These are phyloP conservation scores for Oreochromis grahami DNA, from an alignment of 2,797 vertebrate genomes.

Conservation along the genomic window DNA sequence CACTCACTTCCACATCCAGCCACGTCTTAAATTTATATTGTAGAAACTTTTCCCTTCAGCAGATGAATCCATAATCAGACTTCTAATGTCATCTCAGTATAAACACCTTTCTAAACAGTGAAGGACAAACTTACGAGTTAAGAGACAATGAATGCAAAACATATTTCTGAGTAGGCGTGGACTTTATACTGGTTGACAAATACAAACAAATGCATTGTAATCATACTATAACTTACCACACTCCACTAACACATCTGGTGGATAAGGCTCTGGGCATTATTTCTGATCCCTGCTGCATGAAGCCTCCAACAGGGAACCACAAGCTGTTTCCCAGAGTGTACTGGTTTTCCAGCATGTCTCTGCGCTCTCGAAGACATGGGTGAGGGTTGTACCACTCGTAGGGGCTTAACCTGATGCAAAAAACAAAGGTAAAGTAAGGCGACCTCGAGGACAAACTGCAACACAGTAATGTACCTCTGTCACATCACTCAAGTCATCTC, in stretches of 20 bases:
- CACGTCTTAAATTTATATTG: background rate
- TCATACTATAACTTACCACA: constrained; percentile 82
- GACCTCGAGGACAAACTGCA: constrained; percentile 23
- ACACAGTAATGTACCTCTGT: background rate
- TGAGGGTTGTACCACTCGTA: constrained; percentile 97
- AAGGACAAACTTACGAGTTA: background rate
- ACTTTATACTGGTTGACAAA: background rate
- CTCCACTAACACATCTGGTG: constrained; percentile 92
- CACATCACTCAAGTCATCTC: constrained; percentile 8
- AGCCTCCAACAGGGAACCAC: constrained; percentile 94
- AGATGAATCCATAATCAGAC: background rate
- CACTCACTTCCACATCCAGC: background rate
- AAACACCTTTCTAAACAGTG: background rate
- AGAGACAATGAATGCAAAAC: background rate
- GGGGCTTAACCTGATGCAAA: constrained; percentile 83
- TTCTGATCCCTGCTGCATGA: constrained; percentile 96
- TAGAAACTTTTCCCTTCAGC: background rate
- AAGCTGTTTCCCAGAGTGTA: constrained; percentile 95
- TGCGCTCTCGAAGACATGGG: constrained; percentile 85
- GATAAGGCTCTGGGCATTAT: constrained; percentile 93
- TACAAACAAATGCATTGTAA: background rate
- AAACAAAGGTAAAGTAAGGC: background rate
- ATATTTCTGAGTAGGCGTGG: background rate
- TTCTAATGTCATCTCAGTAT: background rate
- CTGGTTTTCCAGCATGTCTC: constrained; percentile 90